These are phyloP conservation scores for Heliocidaris tuberculata DNA, from an alignment of 35 echinoderm and acorn worm genomes.

Conservation along the genomic window DNA sequence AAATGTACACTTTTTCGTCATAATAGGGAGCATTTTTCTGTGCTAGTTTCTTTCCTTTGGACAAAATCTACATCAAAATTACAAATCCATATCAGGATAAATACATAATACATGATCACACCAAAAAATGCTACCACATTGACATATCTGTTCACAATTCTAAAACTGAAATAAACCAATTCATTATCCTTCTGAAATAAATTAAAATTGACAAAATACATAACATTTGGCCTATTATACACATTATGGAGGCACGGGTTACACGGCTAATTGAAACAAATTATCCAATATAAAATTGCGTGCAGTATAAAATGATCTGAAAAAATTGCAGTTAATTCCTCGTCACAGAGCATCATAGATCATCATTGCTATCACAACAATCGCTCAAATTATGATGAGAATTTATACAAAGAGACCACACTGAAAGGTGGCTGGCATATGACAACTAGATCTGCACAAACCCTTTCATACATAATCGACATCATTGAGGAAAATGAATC, in stretches of 20 bases:
- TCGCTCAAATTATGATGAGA: neutral
- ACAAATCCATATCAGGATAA: conserved; percentile 36
- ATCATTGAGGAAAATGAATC: neutral
- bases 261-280: conserved; percentile 37
- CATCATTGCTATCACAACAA: neutral
- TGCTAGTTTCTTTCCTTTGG: conserved; percentile 17
- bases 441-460: neutral
- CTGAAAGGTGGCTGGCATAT: neutral
- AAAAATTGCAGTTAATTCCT: conserved; percentile 15
- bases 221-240: conserved; percentile 33
- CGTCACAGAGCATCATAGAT: neutral
- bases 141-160: conserved; percentile 2
- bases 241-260: conserved; percentile 4
- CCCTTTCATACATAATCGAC: neutral
- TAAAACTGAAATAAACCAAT: conserved; percentile 35
- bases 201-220: conserved; percentile 12
- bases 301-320: conserved; percentile 44
- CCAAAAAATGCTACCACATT: conserved; percentile 32
- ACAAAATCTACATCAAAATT: conserved; percentile 53
- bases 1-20: conserved; percentile 41
- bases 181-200: conserved; percentile 30
- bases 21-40: conserved; percentile 32
- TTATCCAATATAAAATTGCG: conserved; percentile 46
- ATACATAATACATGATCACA: conserved; percentile 45
- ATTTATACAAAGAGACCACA: neutral